A percentile compares a stretch with the other conserved stretches of the same genome.
Evolutionary conservation across 1,140 invertebrate genomes (phyloP).

Genomic region (Drosophila busckii): DNA sequence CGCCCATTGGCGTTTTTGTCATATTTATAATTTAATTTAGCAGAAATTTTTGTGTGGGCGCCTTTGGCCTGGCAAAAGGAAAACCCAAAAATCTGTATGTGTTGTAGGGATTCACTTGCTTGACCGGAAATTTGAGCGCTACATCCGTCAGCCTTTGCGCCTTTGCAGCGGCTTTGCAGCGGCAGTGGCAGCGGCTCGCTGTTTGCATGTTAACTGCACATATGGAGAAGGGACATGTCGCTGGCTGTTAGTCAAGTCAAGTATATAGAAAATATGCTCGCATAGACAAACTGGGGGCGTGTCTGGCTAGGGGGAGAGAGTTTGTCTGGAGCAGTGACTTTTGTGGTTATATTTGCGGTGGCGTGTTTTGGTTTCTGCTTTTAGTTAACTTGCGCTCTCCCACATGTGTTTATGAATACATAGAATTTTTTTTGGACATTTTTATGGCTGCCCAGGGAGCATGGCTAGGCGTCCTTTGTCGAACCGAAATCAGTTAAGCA

Average conservation of each 20-base stretch:
- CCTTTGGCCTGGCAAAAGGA: constrained; percentile 55
- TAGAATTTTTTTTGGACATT: constrained; percentile 61
- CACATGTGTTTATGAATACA: constrained; percentile 74
- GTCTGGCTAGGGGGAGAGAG: background rate
- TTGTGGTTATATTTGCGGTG: constrained; percentile 45
- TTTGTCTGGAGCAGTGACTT: constrained; percentile 9
- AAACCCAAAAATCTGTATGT: constrained; percentile 40
- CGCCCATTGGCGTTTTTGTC: constrained; percentile 51
- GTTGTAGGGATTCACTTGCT: constrained; percentile 67
- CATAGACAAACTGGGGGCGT: constrained; percentile 37
- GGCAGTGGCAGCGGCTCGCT: constrained; percentile 25
- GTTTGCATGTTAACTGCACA: constrained; percentile 74
- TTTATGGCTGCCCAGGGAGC: constrained; percentile 62
- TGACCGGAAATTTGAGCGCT: constrained; percentile 70
- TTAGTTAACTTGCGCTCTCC: constrained; percentile 14
- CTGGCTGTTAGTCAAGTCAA: constrained; percentile 51
- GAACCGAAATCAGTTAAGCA: constrained; percentile 14
- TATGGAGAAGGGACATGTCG: constrained; percentile 36
- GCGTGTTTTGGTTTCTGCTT: constrained; percentile 38
- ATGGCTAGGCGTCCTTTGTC: constrained; percentile 28
- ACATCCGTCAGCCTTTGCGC: background rate
- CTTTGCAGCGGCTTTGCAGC: constrained; percentile 17
- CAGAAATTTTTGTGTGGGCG: constrained; percentile 75
- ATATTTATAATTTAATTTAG: constrained; percentile 77
- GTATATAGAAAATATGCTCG: constrained; percentile 52